A percentile compares a stretch with the other conserved stretches of the same genome.
phyloP scores from a whole-genome alignment of 1,140 invertebrate species.

The Drosophila miranda region DNA sequence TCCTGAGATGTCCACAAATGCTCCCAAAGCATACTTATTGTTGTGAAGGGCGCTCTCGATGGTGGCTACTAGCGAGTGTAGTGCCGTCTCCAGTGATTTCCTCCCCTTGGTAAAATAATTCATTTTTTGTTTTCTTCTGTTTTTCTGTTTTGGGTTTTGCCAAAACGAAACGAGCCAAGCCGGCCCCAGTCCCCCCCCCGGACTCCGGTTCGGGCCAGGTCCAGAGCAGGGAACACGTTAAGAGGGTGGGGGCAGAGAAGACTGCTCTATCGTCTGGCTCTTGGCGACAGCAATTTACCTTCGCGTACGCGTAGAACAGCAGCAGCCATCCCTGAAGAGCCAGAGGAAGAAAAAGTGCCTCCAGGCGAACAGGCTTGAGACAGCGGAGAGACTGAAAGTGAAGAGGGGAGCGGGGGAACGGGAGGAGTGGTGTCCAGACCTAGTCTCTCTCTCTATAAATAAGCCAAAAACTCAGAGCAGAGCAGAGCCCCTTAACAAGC shows the following conservation, averaged over 20 bases:
- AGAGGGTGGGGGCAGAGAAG: conserved; percentile 10
- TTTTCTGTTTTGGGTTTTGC: conserved; percentile 67
- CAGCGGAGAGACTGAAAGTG: too few species aligned
- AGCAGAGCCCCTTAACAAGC: conserved; percentile 36
- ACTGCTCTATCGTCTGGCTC: conserved; percentile 38
- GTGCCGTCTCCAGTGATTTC: too few species aligned
- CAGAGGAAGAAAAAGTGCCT: conserved; percentile 14
- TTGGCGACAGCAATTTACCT: conserved; percentile 79
- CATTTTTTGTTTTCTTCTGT: conserved; percentile 39
- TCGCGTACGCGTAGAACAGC: conserved; percentile 71
- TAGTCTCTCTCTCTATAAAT: conserved; percentile 60
- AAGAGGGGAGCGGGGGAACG: not conserved
- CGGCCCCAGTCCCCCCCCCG: conserved; percentile 45
- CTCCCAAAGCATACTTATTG: too few species aligned
- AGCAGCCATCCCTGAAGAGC: conserved; percentile 55
- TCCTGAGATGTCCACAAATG: too few species aligned
- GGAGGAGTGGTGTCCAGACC: conserved; percentile 7
- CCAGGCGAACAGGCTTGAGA: not conserved
- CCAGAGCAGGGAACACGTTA: conserved; percentile 39
- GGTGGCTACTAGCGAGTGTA: too few species aligned
- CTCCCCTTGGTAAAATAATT: too few species aligned
- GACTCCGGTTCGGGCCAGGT: too few species aligned
- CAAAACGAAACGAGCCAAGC: conserved; percentile 78
- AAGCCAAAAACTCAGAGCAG: conserved; percentile 45
- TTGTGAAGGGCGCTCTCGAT: too few species aligned